phyloP scores from a whole-genome alignment of 2,113 vertebrate species.

The Eptesicus fuscus region DNA sequence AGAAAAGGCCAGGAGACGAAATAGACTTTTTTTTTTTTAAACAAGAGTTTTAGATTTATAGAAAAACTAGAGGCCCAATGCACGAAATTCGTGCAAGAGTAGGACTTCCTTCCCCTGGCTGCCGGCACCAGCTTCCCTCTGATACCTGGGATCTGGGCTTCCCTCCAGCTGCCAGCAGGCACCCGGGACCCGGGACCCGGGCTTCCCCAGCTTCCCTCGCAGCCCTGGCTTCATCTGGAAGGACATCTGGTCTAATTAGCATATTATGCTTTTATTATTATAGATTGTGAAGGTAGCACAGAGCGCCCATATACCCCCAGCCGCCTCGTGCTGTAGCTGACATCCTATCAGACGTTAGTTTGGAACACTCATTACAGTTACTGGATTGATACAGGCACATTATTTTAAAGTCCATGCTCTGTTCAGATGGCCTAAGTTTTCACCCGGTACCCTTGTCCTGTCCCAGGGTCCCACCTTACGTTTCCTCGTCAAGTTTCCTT shows the following conservation, averaged over 20 bases:
- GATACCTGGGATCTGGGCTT: too few relatives aligned
- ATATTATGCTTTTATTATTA: too few relatives aligned
- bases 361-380: accelerated
- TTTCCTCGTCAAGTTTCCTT: accelerated
- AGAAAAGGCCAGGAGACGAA: not conserved
- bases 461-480: not conserved
- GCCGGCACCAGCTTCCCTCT: too few relatives aligned
- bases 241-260: too few relatives aligned
- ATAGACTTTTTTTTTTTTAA: not conserved
- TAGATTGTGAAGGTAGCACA: accelerated
- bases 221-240: too few relatives aligned
- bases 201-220: too few relatives aligned
- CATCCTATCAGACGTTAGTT: accelerated
- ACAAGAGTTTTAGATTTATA: not conserved
- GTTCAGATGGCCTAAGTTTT: not conserved
- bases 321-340: not conserved
- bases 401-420: accelerated
- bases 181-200: too few relatives aligned
- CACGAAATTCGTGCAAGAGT: too few relatives aligned
- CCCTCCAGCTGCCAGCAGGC: too few relatives aligned
- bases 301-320: accelerated
- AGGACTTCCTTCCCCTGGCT: too few relatives aligned
- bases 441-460: accelerated
- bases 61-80: too few relatives aligned
- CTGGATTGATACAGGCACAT: accelerated